Base-by-base conservation (phyloP, 2,113 vertebrate genomes). In the Synodontis membranacea region DNA sequence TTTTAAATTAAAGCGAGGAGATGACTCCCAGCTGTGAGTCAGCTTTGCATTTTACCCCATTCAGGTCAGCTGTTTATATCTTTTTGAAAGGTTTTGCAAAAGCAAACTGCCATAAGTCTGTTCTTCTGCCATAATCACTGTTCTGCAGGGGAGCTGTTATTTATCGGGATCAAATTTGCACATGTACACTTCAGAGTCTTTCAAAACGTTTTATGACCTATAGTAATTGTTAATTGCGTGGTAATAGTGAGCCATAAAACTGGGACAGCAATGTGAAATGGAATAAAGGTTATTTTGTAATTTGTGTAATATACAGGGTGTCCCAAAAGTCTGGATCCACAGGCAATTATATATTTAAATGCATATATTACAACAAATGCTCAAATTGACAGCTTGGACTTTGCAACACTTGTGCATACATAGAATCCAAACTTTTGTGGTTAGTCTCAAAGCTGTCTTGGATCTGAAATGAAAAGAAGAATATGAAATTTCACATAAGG, bases 1-100 rank as follows among this genome's bases (percentile, higher is more conserved):
- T 56, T 81, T 74, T 34, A 39, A 56, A 60, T 74, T 64, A 39
- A 52, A 86, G 84, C 8, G n/a, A 58, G 23, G 37, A 25, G 72
- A 70, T 12, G 72, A 48, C 48, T 72, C 34, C 46, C 62, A 86
- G 78, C 50, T 70, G 66, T 44, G 19, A 60, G 37, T 34, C 66
- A 44, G n/a, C 28, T 48, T 42, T 54, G 76, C 50, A 46, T 68
- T 68, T 6, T 70, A 37, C 23, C 37, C 56, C 54, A 9, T 78
- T 23, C 54, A 39, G n/a, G 2, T 54, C 60, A 48, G 25, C 62
- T 66, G 60, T 44, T 62, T 46, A n/a, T 21, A 79, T 19, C 19
- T 54, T 79, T 52, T 37, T 37, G 15, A 34, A 80, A 23, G 6
- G 25, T 50, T 48, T 48, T 48, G 2, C 25, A 25, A 14, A 56